Evolutionary conservation across 2,797 vertebrate species (phyloP), one percentile per base, ranked within the genome.

Genomic region (Pempheris klunzingeri): DNA sequence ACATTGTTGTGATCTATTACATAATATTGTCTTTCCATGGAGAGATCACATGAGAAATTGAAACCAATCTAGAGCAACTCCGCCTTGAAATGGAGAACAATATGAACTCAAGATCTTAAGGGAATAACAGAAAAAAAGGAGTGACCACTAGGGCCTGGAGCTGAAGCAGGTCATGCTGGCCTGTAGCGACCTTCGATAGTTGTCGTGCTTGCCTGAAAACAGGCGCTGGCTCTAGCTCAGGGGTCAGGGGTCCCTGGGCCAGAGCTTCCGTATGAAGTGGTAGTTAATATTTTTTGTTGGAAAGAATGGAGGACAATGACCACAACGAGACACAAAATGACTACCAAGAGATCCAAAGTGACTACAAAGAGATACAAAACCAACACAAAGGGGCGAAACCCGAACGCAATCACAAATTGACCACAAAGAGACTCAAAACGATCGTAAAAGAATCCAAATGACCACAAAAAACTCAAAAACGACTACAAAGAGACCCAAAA

Each of bases 1-100:
- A 36, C n/a, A 61, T 17, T 57, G 18, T 73, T 52, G 10, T 32
- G 20, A 70, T 52, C 41, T 22, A 49, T 54, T n/a, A 30, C 22
- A 52, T 41, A 24, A 22, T 50, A 36, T 38, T 32, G 65, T 53
- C 52, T 41, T 53, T 49, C 30, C 32, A 53, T 8, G 18, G 46
- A 58, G 47, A 75, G 17, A 50, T 52, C 4, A 13, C 17, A 66
- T 49, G 32, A 22, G 18, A 50, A 5, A 72, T 62, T 68, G 1
- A 58, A 66, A 26, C 10, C n/a, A 10, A 15, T 63, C 5, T 28
- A 26, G 57, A 66, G 26, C n/a, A 41, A n/a, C 20, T 14, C 10
- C 38, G 39, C 49, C 22, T 36, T 62, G 9, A 65, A 28, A 47
- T 3, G 0, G 22, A 58, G 7, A 43, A 26, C 38, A 64, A 44